Conservation (phyloP, 2,113 vertebrate species). For the Ctenodactylus gundi region DNA sequence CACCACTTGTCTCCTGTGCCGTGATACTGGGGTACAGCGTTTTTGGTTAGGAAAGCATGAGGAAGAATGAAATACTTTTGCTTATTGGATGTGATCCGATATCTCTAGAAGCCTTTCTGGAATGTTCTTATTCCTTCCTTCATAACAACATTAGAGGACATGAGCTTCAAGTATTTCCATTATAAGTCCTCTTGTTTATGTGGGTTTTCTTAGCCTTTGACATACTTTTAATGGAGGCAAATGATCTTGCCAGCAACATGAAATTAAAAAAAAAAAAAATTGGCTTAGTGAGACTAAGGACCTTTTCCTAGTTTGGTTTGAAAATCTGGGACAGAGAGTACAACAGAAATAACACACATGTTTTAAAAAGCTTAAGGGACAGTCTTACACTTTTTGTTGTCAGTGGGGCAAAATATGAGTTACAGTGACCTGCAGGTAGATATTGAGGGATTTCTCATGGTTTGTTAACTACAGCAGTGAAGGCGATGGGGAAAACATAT, state of each 20-base stretch:
- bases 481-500: neutral
- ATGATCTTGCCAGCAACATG: neutral
- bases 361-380: neutral
- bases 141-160: neutral
- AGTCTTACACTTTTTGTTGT: slow-evolving; percentile 19
- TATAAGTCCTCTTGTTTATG: neutral
- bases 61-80: slow-evolving; percentile 22
- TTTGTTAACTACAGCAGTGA: neutral
- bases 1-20: neutral
- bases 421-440: neutral
- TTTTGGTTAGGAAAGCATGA: slow-evolving; percentile 11
- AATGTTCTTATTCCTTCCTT: neutral
- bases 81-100: neutral
- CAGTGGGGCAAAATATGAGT: neutral
- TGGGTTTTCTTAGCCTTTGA: slow-evolving; percentile 47
- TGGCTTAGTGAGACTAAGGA: neutral
- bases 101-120: neutral
- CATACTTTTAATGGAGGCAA: slow-evolving; percentile 21
- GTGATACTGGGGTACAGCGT: slow-evolving; percentile 12
- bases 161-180: neutral
- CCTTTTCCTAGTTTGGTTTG: neutral
- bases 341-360: neutral
- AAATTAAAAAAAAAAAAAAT: neutral
- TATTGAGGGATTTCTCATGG: neutral
- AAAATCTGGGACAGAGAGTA: slow-evolving; percentile 4